Evolutionary conservation across 1,140 invertebrate species (phyloP).

Genomic region (Cheumatopsyche charites): DNA sequence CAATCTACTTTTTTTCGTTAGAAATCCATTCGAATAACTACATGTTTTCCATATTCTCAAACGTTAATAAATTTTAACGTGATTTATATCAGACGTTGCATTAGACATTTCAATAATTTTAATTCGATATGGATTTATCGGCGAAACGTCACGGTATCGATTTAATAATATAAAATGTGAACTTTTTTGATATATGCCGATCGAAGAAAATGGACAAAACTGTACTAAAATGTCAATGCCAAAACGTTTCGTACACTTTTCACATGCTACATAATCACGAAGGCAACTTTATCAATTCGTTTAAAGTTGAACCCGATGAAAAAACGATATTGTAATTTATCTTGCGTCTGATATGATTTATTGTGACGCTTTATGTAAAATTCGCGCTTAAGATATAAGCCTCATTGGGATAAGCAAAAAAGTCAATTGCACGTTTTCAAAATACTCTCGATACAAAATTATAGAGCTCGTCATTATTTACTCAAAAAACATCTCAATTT

Average conservation of each 20-base stretch:
- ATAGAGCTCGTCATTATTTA: too few relatives aligned
- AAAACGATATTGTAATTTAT: slow-evolving; percentile 21
- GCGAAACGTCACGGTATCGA: neutral
- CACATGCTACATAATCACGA: neutral
- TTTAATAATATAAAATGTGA: too few relatives aligned
- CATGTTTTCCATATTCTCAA: neutral
- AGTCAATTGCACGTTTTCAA: slow-evolving; percentile 15
- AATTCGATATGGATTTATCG: slow-evolving; percentile 22
- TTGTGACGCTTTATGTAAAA: neutral
- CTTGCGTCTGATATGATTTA: slow-evolving; percentile 9
- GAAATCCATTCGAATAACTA: neutral
- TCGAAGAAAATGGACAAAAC: neutral
- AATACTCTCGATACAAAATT: neutral
- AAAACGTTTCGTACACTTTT: slow-evolving; percentile 5
- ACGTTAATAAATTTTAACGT: slow-evolving; percentile 14
- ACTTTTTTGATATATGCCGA: too few relatives aligned
- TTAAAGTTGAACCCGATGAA: neutral
- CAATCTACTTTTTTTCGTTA: slow-evolving; percentile 7
- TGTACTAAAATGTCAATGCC: slow-evolving; percentile 12
- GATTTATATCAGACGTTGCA: neutral
- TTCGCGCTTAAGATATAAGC: neutral
- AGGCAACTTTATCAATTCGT: slow-evolving; percentile 7
- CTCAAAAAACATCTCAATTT: too few relatives aligned
- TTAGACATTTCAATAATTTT: slow-evolving; percentile 25
- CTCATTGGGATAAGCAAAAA: slow-evolving; percentile 8